These are phyloP conservation scores for Didymodactylos carnosus DNA, from an alignment of 2,888 invertebrate genomes.

Conservation along the genomic window DNA sequence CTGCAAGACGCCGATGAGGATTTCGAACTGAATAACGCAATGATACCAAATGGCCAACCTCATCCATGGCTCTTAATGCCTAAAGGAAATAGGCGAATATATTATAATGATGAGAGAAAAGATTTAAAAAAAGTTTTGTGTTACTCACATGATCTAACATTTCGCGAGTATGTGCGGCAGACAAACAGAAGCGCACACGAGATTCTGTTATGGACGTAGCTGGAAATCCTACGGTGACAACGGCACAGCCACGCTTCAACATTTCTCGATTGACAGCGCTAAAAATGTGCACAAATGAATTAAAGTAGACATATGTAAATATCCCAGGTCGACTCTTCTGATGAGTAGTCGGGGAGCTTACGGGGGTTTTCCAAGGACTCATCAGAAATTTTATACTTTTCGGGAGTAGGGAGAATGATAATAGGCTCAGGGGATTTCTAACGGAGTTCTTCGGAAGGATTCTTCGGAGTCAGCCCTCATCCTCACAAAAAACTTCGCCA, in stretches of 20 bases:
- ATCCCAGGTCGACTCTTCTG: no score
- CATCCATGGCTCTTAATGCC: conserved; percentile 22
- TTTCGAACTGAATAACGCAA: conserved; percentile 44
- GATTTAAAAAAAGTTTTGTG: background rate
- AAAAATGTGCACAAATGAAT: conserved; percentile 20
- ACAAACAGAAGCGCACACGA: conserved; percentile 59
- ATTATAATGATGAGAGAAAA: no score
- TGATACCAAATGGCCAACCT: conserved; percentile 52
- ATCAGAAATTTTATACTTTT: background rate
- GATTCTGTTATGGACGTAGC: conserved; percentile 82
- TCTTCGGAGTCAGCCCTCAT: no score
- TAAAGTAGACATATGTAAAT: no score
- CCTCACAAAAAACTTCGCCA: no score
- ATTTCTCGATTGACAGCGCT: conserved; percentile 67
- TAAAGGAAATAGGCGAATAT: no score
- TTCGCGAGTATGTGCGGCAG: conserved; percentile 78
- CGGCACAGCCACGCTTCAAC: conserved; percentile 59
- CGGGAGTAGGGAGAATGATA: no score
- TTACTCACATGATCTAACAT: conserved; percentile 49
- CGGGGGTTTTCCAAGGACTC: no score
- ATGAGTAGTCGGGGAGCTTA: no score
- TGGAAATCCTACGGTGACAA: conserved; percentile 89
- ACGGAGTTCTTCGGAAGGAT: no score
- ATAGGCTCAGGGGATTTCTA: no score
- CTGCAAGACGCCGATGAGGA: background rate